phyloP scores from a whole-genome alignment of 1,140 invertebrate species.

The Drosophila azteca region DNA sequence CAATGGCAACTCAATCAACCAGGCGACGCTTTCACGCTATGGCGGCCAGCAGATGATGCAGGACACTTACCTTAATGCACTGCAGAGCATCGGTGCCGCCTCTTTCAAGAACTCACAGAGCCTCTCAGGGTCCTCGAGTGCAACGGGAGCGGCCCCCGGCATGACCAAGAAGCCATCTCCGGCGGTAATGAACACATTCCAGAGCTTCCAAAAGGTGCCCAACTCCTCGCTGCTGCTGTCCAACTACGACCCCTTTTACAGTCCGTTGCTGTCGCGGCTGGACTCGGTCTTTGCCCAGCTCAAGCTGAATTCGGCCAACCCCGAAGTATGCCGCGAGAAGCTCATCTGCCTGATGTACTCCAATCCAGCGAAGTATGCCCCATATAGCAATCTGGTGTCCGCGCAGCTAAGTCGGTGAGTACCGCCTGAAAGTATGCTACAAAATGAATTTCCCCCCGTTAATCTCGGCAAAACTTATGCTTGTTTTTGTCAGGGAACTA shows the following conservation, averaged over 20 bases:
- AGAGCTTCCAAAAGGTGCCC: constrained; percentile 93
- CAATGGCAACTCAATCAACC: constrained; percentile 59
- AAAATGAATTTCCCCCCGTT: neutral
- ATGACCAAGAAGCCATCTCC: constrained; percentile 69
- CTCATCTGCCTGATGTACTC: constrained; percentile 94
- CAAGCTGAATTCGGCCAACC: constrained; percentile 85
- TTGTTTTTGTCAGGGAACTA: constrained; percentile 87
- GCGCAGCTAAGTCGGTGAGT: constrained; percentile 92
- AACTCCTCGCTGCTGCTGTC: constrained; percentile 91
- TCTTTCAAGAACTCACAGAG: constrained; percentile 78
- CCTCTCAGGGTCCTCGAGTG: constrained; percentile 63
- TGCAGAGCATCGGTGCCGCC: constrained; percentile 74
- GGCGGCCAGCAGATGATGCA: constrained; percentile 75
- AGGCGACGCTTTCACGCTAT: constrained; percentile 64
- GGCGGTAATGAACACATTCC: constrained; percentile 83
- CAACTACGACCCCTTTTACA: constrained; percentile 94
- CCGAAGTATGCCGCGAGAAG: constrained; percentile 90
- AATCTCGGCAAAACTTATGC: no score
- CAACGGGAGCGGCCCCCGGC: constrained; percentile 52
- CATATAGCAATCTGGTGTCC: constrained; percentile 93
- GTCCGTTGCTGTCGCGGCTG: constrained; percentile 90
- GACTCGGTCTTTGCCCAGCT: constrained; percentile 92
- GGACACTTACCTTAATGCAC: constrained; percentile 72
- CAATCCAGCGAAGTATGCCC: constrained; percentile 92
- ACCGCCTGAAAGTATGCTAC: constrained; percentile 52